A percentile compares a stretch with the other conserved stretches of the same genome.
These are phyloP conservation scores for Amphipoea oculea DNA, from an alignment of 2,888 invertebrate species.

Conservation along the genomic window DNA sequence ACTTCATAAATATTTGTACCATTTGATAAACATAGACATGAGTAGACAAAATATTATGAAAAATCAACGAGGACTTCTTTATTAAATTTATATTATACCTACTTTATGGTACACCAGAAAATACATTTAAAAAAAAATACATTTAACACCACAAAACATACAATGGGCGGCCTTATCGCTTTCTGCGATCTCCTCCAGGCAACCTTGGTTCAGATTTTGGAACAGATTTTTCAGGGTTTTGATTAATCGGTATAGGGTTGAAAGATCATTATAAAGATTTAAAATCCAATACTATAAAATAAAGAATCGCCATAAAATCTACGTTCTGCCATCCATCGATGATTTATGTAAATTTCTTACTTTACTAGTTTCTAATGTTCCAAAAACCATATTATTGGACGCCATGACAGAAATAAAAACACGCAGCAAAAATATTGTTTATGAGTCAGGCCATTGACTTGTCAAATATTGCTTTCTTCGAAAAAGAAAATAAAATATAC, in stretches of 20 bases:
- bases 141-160: background rate
- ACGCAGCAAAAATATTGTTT: slow-evolving; percentile 30
- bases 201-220: background rate
- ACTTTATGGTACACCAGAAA: background rate
- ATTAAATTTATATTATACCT: background rate
- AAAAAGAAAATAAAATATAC: slow-evolving; percentile 22
- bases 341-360: slow-evolving; percentile 20
- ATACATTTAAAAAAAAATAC: background rate
- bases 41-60: background rate
- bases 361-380: slow-evolving; percentile 26
- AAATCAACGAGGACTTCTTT: background rate
- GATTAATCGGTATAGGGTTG: background rate
- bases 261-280: background rate
- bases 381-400: slow-evolving; percentile 29
- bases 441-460: slow-evolving; percentile 25
- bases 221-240: background rate
- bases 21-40: background rate
- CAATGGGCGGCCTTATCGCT: background rate
- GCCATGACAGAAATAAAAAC: slow-evolving; percentile 40
- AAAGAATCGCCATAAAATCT: slow-evolving; percentile 18
- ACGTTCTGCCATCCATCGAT: background rate
- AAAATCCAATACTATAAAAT: background rate
- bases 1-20: background rate
- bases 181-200: background rate
- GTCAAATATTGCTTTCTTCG: slow-evolving; percentile 27